Evolutionary conservation across 2,797 vertebrate species (phyloP), one percentile per base, ranked within the genome.

Genomic region (Lateolabrax maculatus): DNA sequence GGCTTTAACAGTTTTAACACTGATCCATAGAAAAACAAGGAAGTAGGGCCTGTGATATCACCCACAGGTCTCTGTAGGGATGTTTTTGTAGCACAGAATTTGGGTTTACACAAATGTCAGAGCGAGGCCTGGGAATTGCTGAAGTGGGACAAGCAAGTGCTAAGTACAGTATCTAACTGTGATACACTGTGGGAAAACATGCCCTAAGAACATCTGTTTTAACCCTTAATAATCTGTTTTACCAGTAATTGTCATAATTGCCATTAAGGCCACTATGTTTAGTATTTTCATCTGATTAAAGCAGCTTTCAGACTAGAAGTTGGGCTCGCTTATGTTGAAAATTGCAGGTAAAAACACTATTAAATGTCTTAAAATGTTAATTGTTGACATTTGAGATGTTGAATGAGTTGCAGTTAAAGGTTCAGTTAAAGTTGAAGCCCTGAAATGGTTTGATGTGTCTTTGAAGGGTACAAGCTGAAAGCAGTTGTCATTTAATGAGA

Each of bases 1-100:
- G 34, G 29, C 9, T 65, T 65, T 73, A 52, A 58, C 53, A 57
- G 55, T 55, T 57, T 52, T 57, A 68, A 64, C 39, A 57, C 25
- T 52, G 69, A 75, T 64, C 46, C 34, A 13, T 36, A 15, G 52
- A 43, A 51, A 48, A n/a, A 56, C 52, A 64, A 18, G 9, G 41
- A 1, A 56, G 25, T 13, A 4, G 19, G 37, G 36, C 31, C 36
- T 31, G 58, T 41, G 48, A 43, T 62, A 16, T 56, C 27, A 36
- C 31, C 37, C 25, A 25, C 21, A 43, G 43, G 12, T 63, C 49
- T 71, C 43, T 72, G 11, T 0, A 31, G 39, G 37, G 41, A 36
- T 19, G n/a, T 1, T 19, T 78, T 44, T 68, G 51, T 6, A 19
- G 15, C 37, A 37, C 34, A 46, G 4, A 19, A 21, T 68, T 18